Base-by-base conservation (phyloP, 2,797 vertebrate genomes). In the Peromyscus attwateri region DNA sequence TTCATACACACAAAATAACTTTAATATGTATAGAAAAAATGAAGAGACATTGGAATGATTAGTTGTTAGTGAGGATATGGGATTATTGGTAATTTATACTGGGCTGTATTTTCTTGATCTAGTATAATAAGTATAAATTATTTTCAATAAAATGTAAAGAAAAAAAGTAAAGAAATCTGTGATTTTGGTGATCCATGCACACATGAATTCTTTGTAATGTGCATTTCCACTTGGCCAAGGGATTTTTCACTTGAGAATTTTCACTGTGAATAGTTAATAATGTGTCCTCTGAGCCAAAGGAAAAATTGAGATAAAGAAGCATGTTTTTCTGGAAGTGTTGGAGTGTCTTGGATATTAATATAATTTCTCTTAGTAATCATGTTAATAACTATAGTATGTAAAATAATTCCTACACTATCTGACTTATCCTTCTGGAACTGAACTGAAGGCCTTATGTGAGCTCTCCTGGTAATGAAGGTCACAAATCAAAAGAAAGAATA, bases 301-400 rank as follows among this genome's bases (percentile, higher is more conserved):
- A 89, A 95, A 92, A 83, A 85, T 82, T 91, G 52, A 83, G 85
- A 79, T 93, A 91, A 92, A 96, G 84, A 92, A 83, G 62, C 49
- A 71, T 83, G 95, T 92, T 89, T 79, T 95, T 87, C 88, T 89
- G 70, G 27, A 94, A 95, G 89, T 96, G 64, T 73, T 97, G 46
- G 89, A 96, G 82, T 80, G 87, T 49, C 66, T 91, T 95, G 75
- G 75, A 92, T 97, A 96, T 92, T 97, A 96, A 96, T 97, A 68
- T 93, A 94, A 93, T 96, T 97, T 97, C 87, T 97, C 89, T 93
- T 92, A 97, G 96, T 97, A 97, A 97, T 97, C 96, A 97, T 75
- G 71, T 96, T 98, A 97, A 94, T 97, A 97, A 95, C 83, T 94
- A 40, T 94, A 57, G 89, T 96, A 91, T 97, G 89, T 96, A 96